A percentile compares a stretch with the other conserved stretches of the same genome.
Conservation (phyloP, 2,113 vertebrate species). For the Hippocampus comes region DNA sequence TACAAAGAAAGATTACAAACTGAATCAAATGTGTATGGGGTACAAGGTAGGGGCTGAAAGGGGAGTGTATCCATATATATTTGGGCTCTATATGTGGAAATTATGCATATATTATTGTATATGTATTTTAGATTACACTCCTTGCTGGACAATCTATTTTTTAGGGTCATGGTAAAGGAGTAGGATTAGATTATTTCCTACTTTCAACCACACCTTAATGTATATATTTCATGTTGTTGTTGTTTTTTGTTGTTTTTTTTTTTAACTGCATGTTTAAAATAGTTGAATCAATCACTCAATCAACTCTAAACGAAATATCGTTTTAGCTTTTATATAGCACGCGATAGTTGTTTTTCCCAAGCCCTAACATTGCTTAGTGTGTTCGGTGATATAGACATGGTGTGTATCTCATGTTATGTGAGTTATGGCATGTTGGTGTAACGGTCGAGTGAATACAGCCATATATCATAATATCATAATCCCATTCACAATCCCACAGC, state of each 20-base stretch:
- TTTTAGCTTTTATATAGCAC: not conserved
- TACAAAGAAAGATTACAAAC: not conserved
- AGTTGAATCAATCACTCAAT: not conserved
- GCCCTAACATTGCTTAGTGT: not conserved
- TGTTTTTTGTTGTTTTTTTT: too few species aligned
- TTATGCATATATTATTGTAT: too few species aligned
- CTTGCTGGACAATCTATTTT: too few species aligned
- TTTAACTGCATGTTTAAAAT: too few species aligned
- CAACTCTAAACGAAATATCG: not conserved
- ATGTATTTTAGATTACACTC: too few species aligned
- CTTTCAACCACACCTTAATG: not conserved
- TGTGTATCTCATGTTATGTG: constrained; percentile 45
- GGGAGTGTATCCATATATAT: too few species aligned
- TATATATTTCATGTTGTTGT: too few species aligned
- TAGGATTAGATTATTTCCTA: too few species aligned
- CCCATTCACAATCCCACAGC: constrained; percentile 69
- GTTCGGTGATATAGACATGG: constrained; percentile 45
- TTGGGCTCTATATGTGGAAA: too few species aligned
- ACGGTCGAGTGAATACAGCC: constrained; percentile 55
- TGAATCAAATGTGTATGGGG: not conserved
- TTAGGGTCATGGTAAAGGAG: too few species aligned
- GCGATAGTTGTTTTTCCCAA: not conserved
- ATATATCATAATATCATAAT: constrained; percentile 76
- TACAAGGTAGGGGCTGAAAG: too few species aligned
- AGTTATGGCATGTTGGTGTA: constrained; percentile 50